Base-by-base conservation (phyloP, 2,888 invertebrate species). In the Philereme vetulata region DNA sequence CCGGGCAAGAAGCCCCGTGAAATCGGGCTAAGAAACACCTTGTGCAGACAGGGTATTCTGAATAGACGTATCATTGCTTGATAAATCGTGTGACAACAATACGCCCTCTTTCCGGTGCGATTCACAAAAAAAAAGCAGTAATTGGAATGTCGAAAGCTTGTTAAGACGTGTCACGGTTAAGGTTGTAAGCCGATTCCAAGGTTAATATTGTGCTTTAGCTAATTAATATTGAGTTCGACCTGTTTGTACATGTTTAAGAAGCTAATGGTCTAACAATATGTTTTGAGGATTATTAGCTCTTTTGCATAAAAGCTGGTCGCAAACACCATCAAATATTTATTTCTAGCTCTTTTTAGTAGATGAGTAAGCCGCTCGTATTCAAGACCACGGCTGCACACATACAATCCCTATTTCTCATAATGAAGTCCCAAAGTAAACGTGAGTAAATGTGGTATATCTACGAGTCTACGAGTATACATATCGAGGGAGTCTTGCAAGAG, bases 31-130 rank as follows among this genome's bases (percentile, higher is more conserved):
- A 70, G 78, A 77, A 80, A 79, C 72, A 47, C n/a, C 9, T 4
- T 59, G 11, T 34, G 40, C 4, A 38, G 45, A 35, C 42, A 35
- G 34, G 46, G 36, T 50, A 70, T 72, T 72, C 66, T 83, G 81
- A 88, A 89, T 86, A 84, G 84, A 81, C 63, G 76, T 80, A 89
- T 91, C 86, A 90, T 86, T 85, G 78, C 85, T 85, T 83, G 83
- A 88, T 85, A 86, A 85, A 89, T 88, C 77, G 83, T 75, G 65
- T 77, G 78, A 78, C 85, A 89, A 90, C 83, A 91, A 84, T 83
- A 88, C 87, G 86, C 89, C 88, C 81, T 68, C 66, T 82, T 84
- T 82, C 78, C 82, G 78, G 80, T 79, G 61, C 44, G 56, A 71
- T 49, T 60, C 45, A 4, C 6, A 52, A 58, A 61, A 69, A 71